These are phyloP conservation scores for Heliconius erato DNA, from an alignment of 2,888 invertebrate genomes.

Conservation along the genomic window DNA sequence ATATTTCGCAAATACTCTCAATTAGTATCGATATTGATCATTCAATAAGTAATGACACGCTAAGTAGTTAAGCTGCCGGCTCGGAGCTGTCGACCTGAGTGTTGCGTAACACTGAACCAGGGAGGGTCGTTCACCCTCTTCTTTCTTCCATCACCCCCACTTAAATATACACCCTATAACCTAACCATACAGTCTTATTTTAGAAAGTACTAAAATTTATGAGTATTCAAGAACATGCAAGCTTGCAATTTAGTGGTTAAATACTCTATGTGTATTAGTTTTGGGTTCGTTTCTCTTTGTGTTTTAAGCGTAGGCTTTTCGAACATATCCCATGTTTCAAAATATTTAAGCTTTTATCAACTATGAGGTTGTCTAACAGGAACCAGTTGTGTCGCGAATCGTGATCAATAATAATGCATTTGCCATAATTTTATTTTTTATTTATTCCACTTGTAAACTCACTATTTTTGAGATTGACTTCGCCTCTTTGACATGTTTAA, in stretches of 20 bases:
- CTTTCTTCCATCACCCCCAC: conserved; percentile 9
- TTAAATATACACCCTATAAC: conserved; percentile 48
- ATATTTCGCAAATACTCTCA: not conserved
- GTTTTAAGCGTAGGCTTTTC: conserved; percentile 26
- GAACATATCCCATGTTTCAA: conserved; percentile 51
- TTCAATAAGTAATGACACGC: conserved; percentile 24
- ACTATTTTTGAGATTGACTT: no score
- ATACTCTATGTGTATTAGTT: conserved; percentile 23
- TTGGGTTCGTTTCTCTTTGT: conserved; percentile 52
- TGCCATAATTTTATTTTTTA: not conserved
- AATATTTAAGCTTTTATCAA: conserved; percentile 54
- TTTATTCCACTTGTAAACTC: no score
- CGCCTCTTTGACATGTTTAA: no score
- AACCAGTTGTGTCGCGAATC: not conserved
- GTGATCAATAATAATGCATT: not conserved
- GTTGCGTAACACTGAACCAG: conserved; percentile 64
- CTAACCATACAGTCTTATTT: conserved; percentile 47
- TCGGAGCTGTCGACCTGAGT: conserved; percentile 57
- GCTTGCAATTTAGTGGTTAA: conserved; percentile 22
- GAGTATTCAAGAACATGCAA: conserved; percentile 4
- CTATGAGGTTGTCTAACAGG: conserved; percentile 7
- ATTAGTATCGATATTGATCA: conserved; percentile 3
- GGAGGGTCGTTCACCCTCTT: conserved; percentile 70
- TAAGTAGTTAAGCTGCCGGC: conserved; percentile 27
- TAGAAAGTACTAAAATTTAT: not conserved